Evolutionary conservation across 2,797 vertebrate genomes (phyloP), one percentile per base, ranked within the genome.

Genomic region (Lacerta agilis): DNA sequence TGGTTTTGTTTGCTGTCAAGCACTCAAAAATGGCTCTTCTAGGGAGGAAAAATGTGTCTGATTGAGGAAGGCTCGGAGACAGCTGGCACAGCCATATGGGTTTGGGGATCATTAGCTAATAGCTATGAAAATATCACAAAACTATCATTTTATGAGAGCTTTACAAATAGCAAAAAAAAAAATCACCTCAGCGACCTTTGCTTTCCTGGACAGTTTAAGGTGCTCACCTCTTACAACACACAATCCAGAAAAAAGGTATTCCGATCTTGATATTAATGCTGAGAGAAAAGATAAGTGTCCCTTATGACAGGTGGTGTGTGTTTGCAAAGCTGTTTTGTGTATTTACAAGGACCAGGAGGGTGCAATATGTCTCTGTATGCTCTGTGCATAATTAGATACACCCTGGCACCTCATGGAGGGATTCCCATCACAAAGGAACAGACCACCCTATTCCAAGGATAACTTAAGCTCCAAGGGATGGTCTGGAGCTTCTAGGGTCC

Each of bases 11-110:
- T 73, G 8, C 83, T 92, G 82, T 92, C 86, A 90, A 91, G 82
- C 87, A 85, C 86, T 76, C 92, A 86, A 78, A 93, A 94, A 91
- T 83, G 64, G 79, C 85, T 92, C 3, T 0, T 94, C 4, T 61
- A 81, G 79, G 92, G 90, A 88, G 72, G 92, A 88, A 86, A 93
- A 91, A 90, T 83, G 61, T 0, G 20, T 58, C 92, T 55, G 66
- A 81, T n/a, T 87, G 85, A 66, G 72, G 86, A 92, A 93, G 92
- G 69, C 94, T 95, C 89, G 7, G n/a, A 93, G 91, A 93, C 93
- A 95, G 91, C 93, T 95, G 94, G 85, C 91, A 83, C 84, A 91
- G 84, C 81, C 94, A 94, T 95, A 93, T 94, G 95, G 90, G 79
- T 75, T 49, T 90, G 91, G 87, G 87, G 91, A 94, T 94, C 90